A percentile compares a stretch with the other conserved stretches of the same genome.
phyloP scores from a whole-genome alignment of 2,888 invertebrate species.

The Catocala sponsa region DNA sequence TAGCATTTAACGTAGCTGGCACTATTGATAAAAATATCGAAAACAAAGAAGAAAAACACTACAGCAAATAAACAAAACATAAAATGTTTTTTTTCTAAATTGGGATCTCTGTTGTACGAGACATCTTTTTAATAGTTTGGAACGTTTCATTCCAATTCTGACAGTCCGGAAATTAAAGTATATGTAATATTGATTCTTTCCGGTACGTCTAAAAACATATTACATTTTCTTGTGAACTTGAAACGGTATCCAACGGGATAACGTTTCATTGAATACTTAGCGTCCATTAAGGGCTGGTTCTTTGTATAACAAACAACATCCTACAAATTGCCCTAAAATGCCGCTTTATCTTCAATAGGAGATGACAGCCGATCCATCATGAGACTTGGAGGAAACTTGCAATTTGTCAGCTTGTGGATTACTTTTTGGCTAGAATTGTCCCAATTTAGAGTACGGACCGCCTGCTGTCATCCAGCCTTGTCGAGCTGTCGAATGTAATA shows the following conservation, averaged over 20 bases:
- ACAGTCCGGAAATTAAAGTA: slow-evolving; percentile 9
- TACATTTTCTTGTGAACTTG: slow-evolving; percentile 15
- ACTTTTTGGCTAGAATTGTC: neutral
- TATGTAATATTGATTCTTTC: slow-evolving; percentile 1
- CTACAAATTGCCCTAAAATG: slow-evolving; percentile 20
- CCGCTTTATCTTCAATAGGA: slow-evolving; percentile 26
- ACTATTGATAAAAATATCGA: too few species aligned
- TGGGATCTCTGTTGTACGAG: too few species aligned
- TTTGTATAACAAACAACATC: slow-evolving; percentile 13
- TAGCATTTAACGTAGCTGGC: too few species aligned
- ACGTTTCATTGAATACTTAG: slow-evolving; percentile 8
- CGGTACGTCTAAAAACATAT: neutral
- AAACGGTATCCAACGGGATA: neutral
- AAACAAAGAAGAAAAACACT: too few species aligned
- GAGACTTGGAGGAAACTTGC: slow-evolving; percentile 28
- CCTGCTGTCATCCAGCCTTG: too few species aligned
- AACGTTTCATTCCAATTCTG: neutral
- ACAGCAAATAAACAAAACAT: too few species aligned
- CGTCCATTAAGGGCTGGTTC: slow-evolving; percentile 4
- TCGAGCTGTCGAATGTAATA: too few species aligned
- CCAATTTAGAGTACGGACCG: neutral
- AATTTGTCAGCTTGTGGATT: slow-evolving; percentile 28
- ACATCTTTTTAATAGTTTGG: neutral
- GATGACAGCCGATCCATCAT: slow-evolving; percentile 41
- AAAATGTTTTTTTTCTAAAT: too few species aligned